phyloP scores from a whole-genome alignment of 2,888 invertebrate genomes.

The Tridacna crocea region DNA sequence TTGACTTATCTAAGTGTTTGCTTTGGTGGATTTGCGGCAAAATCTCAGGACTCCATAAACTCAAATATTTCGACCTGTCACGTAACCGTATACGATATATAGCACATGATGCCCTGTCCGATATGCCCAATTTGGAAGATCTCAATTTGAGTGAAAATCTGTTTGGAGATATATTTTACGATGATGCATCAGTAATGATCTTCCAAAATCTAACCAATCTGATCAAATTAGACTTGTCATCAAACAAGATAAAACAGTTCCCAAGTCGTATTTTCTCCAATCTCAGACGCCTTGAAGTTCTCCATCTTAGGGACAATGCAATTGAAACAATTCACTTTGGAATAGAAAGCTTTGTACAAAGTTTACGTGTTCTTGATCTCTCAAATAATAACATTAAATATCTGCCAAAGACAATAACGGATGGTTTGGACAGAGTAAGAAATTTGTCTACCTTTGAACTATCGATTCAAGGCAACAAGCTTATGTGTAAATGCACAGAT shows the following conservation, averaged over 20 bases:
- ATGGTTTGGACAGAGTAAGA: conserved; percentile 21
- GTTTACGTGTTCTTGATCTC: conserved; percentile 27
- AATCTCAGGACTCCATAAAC: conserved; percentile 28
- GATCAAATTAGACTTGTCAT: conserved; percentile 20
- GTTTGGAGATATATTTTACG: conserved; percentile 16
- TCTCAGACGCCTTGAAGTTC: conserved; percentile 2
- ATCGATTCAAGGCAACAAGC: conserved; percentile 19
- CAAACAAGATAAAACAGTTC: conserved; percentile 29
- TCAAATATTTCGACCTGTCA: conserved; percentile 27
- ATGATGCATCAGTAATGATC: background rate
- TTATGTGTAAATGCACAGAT: conserved; percentile 29
- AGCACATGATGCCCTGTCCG: conserved; percentile 20
- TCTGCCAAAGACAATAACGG: conserved; percentile 17
- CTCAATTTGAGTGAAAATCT: conserved; percentile 29
- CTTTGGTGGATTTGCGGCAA: conserved; percentile 24
- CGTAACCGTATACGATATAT: conserved; percentile 24
- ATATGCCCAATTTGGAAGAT: conserved; percentile 22
- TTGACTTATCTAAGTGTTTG: conserved; percentile 29
- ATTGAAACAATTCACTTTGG: conserved; percentile 25
- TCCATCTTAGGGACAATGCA: conserved; percentile 27
- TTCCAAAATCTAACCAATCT: conserved; percentile 32
- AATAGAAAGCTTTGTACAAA: conserved; percentile 2
- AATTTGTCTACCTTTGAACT: background rate
- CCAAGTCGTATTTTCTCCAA: conserved; percentile 30
- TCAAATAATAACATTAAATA: conserved; percentile 35